phyloP scores from a whole-genome alignment of 2,797 vertebrate species.

The Chloroceryle amazona region DNA sequence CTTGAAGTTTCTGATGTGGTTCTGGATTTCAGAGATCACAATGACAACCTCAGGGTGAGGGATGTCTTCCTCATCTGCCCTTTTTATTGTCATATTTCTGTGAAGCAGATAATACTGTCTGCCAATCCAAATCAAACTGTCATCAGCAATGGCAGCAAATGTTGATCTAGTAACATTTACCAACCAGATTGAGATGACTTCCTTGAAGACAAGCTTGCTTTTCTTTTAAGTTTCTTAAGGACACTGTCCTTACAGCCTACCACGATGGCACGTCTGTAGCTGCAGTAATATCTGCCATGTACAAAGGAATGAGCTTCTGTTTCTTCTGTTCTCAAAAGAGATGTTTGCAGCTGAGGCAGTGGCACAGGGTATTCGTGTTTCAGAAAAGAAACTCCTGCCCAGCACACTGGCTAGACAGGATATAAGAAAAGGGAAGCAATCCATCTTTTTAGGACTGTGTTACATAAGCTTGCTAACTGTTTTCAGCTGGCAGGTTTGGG shows the following conservation, averaged over 20 bases:
- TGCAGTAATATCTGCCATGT: too few relatives aligned
- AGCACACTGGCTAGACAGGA: too few relatives aligned
- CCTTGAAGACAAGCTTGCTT: neutral
- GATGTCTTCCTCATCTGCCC: neutral
- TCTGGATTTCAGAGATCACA: neutral
- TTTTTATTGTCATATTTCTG: neutral
- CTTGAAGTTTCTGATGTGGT: neutral
- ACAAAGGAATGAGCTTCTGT: too few relatives aligned
- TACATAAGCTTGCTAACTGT: too few relatives aligned
- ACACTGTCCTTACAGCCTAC: neutral
- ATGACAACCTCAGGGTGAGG: neutral
- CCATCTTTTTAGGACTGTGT: too few relatives aligned
- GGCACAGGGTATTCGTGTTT: too few relatives aligned
- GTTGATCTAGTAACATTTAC: neutral
- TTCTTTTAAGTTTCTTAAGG: neutral
- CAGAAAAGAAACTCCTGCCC: too few relatives aligned
- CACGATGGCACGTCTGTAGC: accelerated
- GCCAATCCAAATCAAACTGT: neutral
- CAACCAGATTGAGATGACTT: neutral
- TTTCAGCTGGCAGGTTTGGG: too few relatives aligned
- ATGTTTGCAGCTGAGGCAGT: too few relatives aligned
- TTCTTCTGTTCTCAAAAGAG: too few relatives aligned
- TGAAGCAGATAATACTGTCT: neutral
- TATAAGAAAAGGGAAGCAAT: too few relatives aligned
- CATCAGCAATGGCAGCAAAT: neutral